These are phyloP conservation scores for Aporophyla nigra DNA, from an alignment of 2,888 invertebrate species.

Conservation along the genomic window DNA sequence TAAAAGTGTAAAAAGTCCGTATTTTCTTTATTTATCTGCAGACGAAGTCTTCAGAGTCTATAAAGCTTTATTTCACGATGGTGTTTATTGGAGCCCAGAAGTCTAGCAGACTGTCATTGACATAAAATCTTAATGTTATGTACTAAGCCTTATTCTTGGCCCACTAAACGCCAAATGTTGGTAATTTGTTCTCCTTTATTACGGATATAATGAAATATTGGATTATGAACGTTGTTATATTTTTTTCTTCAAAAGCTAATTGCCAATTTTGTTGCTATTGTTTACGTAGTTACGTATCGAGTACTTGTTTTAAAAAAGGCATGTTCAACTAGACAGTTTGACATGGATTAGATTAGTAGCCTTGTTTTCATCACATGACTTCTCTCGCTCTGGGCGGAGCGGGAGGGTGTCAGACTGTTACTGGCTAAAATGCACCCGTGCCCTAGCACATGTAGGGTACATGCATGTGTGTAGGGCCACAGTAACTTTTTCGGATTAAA, in stretches of 20 bases:
- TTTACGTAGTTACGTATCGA: background rate
- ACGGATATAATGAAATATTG: constrained; percentile 30
- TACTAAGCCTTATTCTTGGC: constrained; percentile 36
- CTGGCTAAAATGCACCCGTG: too few species aligned
- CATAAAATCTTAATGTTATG: constrained; percentile 51
- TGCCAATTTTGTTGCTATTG: background rate
- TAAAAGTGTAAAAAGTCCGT: constrained; percentile 7
- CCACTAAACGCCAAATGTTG: constrained; percentile 26
- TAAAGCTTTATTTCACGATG: constrained; percentile 48
- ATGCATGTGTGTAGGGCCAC: too few species aligned
- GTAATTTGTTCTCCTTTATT: constrained; percentile 49
- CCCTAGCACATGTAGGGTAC: too few species aligned
- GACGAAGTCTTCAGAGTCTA: background rate
- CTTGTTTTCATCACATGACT: too few species aligned
- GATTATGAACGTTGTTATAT: constrained; percentile 16
- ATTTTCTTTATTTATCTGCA: constrained; percentile 3
- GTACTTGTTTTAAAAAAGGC: background rate
- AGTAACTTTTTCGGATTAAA: too few species aligned
- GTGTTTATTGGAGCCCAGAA: constrained; percentile 41
- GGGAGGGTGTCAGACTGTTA: too few species aligned
- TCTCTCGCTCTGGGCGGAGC: too few species aligned
- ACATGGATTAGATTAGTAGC: background rate
- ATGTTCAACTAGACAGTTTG: background rate
- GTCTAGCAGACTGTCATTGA: constrained; percentile 35
- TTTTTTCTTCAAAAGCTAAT: background rate